Conservation (phyloP, 2,888 invertebrate genomes). For the Lithophane leautieri region DNA sequence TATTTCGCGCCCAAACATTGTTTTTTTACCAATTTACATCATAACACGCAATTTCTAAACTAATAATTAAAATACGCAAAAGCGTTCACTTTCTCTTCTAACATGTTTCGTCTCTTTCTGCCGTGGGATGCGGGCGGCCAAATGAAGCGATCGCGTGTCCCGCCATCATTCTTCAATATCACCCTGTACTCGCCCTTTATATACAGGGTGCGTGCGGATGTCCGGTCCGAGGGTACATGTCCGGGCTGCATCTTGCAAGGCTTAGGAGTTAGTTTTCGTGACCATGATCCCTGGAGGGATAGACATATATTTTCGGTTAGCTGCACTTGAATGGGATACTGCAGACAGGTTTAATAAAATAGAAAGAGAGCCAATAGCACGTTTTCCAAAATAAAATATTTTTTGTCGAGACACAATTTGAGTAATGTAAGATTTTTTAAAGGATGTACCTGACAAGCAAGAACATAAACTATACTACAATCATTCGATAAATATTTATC, state of each 20-base stretch:
- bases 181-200: slow-evolving; percentile 67
- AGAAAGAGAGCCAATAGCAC: not conserved
- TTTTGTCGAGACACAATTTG: not conserved
- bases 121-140: slow-evolving; percentile 75
- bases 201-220: slow-evolving; percentile 71
- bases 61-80: slow-evolving; percentile 69
- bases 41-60: slow-evolving; percentile 57
- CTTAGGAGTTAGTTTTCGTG: slow-evolving; percentile 8
- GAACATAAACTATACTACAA: not conserved
- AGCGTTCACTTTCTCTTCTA: slow-evolving; percentile 54
- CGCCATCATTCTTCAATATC: slow-evolving; percentile 83
- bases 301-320: not conserved
- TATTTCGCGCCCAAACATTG: slow-evolving; percentile 22
- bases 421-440: not conserved
- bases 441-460: not conserved
- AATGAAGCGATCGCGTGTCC: slow-evolving; percentile 88
- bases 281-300: slow-evolving; percentile 1
- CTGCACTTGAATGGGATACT: not conserved
- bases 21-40: slow-evolving; percentile 45
- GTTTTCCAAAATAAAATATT: not conserved
- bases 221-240: slow-evolving; percentile 35
- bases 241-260: slow-evolving; percentile 34
- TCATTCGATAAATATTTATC: not conserved
- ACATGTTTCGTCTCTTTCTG: slow-evolving; percentile 62
- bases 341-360: not conserved